Percentiles rank a stretch among this genome's conserved stretches.
Evolutionary conservation across 2,113 vertebrate genomes (phyloP).

Genomic region (Turdus rufiventris): DNA sequence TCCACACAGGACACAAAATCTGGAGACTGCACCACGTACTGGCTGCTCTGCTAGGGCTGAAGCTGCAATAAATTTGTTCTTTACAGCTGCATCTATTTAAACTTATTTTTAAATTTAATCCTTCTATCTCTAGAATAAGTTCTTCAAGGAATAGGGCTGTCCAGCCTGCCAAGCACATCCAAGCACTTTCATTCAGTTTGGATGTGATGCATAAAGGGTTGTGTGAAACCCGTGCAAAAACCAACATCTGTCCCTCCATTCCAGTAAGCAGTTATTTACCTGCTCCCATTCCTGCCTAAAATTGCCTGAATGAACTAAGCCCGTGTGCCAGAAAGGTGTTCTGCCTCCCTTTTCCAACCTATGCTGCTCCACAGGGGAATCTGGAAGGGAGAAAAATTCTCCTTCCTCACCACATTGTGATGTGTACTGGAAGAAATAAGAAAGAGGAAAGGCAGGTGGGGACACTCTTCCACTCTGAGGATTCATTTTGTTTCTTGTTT

Average conservation of each 20-base stretch:
- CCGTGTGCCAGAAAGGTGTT: background rate
- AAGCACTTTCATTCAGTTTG: background rate
- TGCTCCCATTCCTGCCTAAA: background rate
- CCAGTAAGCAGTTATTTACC: background rate
- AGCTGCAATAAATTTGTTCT: background rate
- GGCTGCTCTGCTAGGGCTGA: rapidly evolving
- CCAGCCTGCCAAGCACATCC: too few species aligned
- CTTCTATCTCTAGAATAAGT: background rate
- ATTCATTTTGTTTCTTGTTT: background rate
- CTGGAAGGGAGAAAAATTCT: rapidly evolving
- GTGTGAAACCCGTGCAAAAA: background rate
- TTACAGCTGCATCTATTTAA: background rate
- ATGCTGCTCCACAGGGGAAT: background rate
- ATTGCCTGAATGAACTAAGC: background rate
- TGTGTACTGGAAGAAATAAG: background rate
- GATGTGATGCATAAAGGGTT: background rate
- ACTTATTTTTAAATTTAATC: background rate
- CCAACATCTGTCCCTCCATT: background rate
- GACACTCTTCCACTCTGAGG: background rate
- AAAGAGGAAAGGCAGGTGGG: background rate
- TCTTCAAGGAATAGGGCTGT: background rate
- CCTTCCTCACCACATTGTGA: rapidly evolving
- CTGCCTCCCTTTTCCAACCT: background rate
- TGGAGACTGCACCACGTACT: rapidly evolving
- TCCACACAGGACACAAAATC: background rate